Percentiles rank a stretch among this genome's conserved stretches.
These are phyloP conservation scores for Psylliodes chrysocephalus DNA, from an alignment of 2,888 invertebrate genomes.

Conservation along the genomic window DNA sequence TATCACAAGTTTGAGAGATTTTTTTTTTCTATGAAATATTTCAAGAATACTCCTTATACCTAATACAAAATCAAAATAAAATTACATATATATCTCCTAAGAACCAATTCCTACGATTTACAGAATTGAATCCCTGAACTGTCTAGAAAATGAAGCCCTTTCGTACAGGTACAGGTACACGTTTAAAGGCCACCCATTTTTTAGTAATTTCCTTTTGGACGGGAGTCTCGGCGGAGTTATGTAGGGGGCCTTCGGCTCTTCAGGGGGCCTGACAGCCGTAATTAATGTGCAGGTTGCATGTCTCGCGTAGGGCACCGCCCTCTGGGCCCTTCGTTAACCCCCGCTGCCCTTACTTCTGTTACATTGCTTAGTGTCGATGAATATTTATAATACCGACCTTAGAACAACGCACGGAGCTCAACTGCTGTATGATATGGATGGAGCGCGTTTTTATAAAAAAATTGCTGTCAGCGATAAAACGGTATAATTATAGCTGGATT, in stretches of 20 bases:
- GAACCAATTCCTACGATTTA: no score
- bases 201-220: constrained; percentile 30
- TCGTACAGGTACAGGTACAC: no score
- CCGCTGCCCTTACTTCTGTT: constrained; percentile 22
- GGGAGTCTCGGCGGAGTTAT: constrained; percentile 26
- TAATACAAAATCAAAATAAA: no score
- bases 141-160: constrained; percentile 25
- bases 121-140: no score
- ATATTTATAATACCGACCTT: constrained; percentile 35
- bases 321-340: constrained; percentile 19
- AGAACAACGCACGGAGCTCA: neutral
- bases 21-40: no score
- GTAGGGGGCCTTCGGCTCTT: constrained; percentile 32
- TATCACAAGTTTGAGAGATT: neutral
- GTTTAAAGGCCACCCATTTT: constrained; percentile 31
- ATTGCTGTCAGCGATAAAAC: no score
- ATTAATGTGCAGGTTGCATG: constrained; percentile 46
- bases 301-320: constrained; percentile 35
- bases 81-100: no score
- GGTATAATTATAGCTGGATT: no score
- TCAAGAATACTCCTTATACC: no score
- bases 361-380: constrained; percentile 23
- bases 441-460: no score
- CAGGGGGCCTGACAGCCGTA: constrained; percentile 36
- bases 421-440: no score